Percentiles rank a stretch among this genome's conserved stretches.
Conservation (phyloP, 1,140 invertebrate species). For the Cepaea nemoralis region DNA sequence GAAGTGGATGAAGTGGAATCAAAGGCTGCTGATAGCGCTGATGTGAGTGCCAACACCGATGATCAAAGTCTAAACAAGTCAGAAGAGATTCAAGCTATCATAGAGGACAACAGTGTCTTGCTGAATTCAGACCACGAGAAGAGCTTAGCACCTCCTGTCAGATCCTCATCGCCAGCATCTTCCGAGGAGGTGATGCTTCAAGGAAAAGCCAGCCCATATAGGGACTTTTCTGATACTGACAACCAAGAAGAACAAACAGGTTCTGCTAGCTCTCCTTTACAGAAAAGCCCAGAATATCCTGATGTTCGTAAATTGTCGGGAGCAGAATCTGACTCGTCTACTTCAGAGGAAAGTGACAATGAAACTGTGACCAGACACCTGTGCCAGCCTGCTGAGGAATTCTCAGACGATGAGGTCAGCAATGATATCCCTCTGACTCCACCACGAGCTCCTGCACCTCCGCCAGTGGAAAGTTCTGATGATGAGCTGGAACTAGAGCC, state of each 20-base stretch:
- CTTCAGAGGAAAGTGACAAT: neutral
- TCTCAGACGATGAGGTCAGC: constrained; percentile 46
- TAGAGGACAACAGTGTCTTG: constrained; percentile 22
- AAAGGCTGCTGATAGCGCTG: constrained; percentile 35
- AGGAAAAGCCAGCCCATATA: constrained; percentile 44
- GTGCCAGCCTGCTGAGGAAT: constrained; percentile 32
- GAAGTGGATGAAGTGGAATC: constrained; percentile 46
- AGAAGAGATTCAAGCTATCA: neutral
- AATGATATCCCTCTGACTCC: constrained; percentile 51
- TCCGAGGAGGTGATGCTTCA: constrained; percentile 46
- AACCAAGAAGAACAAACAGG: constrained; percentile 31
- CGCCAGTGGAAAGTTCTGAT: constrained; percentile 48
- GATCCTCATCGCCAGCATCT: constrained; percentile 33
- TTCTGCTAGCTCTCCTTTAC: neutral
- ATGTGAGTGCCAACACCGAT: constrained; percentile 40
- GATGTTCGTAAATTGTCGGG: neutral
- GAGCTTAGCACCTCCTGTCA: neutral
- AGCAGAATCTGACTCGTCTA: neutral
- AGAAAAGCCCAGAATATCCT: neutral
- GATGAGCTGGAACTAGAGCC: constrained; percentile 44
- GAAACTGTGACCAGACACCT: neutral
- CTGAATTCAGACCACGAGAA: constrained; percentile 1
- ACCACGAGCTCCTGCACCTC: constrained; percentile 51
- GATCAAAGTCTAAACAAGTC: neutral
- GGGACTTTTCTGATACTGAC: constrained; percentile 45